Evolutionary conservation across 2,888 invertebrate genomes (phyloP).

Genomic region (Brachypalpus laphriformis): DNA sequence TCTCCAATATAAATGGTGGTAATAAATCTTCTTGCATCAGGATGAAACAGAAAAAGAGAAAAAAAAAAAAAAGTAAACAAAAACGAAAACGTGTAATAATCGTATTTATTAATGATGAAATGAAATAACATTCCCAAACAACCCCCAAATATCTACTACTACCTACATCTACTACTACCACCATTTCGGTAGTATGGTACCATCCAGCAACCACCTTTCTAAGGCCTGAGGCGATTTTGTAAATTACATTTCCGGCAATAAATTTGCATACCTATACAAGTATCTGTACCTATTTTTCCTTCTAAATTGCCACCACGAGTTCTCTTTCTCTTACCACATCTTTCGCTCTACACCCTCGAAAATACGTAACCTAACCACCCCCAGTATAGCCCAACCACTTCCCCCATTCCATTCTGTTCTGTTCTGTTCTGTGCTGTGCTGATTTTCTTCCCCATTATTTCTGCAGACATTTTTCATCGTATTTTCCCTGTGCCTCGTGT

Average conservation of each 20-base stretch:
- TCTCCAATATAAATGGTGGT: constrained; percentile 35
- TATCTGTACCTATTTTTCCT: constrained; percentile 75
- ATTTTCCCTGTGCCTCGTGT: constrained; percentile 27
- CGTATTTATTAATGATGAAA: constrained; percentile 71
- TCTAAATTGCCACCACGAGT: constrained; percentile 80
- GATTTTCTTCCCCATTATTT: constrained; percentile 70
- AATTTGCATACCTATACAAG: constrained; percentile 82
- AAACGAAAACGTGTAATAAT: constrained; percentile 52
- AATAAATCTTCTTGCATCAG: constrained; percentile 55
- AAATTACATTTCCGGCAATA: constrained; percentile 83
- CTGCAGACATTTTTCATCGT: constrained; percentile 71
- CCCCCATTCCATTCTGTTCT: neutral
- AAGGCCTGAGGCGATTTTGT: constrained; percentile 81
- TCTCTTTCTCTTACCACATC: constrained; percentile 53
- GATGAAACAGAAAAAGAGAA: constrained; percentile 3
- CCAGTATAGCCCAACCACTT: constrained; percentile 5
- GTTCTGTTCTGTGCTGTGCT: constrained; percentile 34
- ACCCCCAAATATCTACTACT: constrained; percentile 31
- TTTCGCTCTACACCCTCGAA: constrained; percentile 16
- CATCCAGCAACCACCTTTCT: constrained; percentile 59
- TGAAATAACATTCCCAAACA: constrained; percentile 62
- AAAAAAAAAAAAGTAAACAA: constrained; percentile 19
- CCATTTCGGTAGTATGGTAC: constrained; percentile 2
- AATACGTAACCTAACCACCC: constrained; percentile 26
- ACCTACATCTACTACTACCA: neutral